Evolutionary conservation across 1,140 invertebrate species (phyloP).

Genomic region (Littorina saxatilis): DNA sequence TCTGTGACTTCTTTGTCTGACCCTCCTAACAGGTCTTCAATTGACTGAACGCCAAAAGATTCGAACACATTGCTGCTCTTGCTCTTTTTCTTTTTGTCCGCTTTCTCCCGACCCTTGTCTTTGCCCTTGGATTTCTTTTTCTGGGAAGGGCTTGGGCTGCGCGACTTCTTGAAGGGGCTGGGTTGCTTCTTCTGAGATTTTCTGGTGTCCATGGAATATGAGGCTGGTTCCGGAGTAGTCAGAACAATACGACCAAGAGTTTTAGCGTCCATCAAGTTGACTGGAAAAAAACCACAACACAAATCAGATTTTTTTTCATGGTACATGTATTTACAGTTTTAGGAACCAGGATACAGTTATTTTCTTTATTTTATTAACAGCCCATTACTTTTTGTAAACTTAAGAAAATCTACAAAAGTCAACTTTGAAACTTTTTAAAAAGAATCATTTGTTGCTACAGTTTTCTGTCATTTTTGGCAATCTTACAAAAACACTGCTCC

Average conservation of each 20-base stretch:
- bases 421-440: too few relatives aligned
- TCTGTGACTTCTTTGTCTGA: constrained; percentile 32
- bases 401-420: too few relatives aligned
- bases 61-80: constrained; percentile 38
- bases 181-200: background rate
- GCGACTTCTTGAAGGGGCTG: constrained; percentile 26
- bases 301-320: too few relatives aligned
- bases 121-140: constrained; percentile 18
- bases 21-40: background rate
- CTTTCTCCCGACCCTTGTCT: constrained; percentile 9
- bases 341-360: too few relatives aligned
- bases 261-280: constrained; percentile 40
- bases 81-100: constrained; percentile 12
- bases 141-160: background rate
- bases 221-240: constrained; percentile 5
- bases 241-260: constrained; percentile 15
- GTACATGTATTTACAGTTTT: too few relatives aligned
- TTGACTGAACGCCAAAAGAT: constrained; percentile 16
- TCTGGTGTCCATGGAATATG: background rate
- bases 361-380: too few relatives aligned
- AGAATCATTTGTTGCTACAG: too few relatives aligned
- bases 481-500: too few relatives aligned
- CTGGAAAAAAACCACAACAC: constrained; percentile 14
- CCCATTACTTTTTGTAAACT: too few relatives aligned
- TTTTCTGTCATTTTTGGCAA: too few relatives aligned